Evolutionary conservation across 2,888 invertebrate species (phyloP), one percentile per base, ranked within the genome.

Genomic region (Drosophila lutescens): DNA sequence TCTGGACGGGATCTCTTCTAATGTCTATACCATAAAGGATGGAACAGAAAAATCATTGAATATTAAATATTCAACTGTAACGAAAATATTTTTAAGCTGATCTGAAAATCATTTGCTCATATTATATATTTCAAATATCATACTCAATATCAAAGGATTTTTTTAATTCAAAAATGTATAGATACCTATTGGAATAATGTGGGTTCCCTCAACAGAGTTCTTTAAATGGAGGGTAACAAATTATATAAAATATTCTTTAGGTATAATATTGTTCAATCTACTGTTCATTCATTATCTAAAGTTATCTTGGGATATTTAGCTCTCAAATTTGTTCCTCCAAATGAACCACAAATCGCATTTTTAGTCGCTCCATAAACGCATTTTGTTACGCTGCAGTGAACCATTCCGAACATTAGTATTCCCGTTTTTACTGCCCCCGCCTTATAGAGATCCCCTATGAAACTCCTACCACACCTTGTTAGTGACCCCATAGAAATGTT

Each of bases 391-490:
- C 66, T 65, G 47, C 62, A 62, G 38, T 30, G 36, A 62, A 44
- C 61, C 60, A 38, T 44, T 15, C 36, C 32, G 26, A 26, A 13
- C 36, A 38, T 38, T 12, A 17, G 17, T 17, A 63, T 53, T 67
- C 65, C 54, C 40, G 26, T 46, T 53, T 12, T 10, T 26, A 40
- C 26, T 26, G 10, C 13, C n/a, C 68, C 44, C 44, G 1, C 20
- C 32, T 9, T 6, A 26, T 12, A n/a, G 17, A 34, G 41, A 59
- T 65, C 36, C 63, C 62, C 65, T 63, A 40, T 23, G 4, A 17
- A 15, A 43, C 9, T 12, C 5, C 53, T 20, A 79, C 40, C 55
- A 57, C 80, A 80, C 77, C 69, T 80, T 70, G 65, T 80, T 85
- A 79, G 71, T 61, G 61, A 54, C 56, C 55, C 49, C 62, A 36